Conservation (phyloP, 2,888 invertebrate species). For the Chrysolina americana region DNA sequence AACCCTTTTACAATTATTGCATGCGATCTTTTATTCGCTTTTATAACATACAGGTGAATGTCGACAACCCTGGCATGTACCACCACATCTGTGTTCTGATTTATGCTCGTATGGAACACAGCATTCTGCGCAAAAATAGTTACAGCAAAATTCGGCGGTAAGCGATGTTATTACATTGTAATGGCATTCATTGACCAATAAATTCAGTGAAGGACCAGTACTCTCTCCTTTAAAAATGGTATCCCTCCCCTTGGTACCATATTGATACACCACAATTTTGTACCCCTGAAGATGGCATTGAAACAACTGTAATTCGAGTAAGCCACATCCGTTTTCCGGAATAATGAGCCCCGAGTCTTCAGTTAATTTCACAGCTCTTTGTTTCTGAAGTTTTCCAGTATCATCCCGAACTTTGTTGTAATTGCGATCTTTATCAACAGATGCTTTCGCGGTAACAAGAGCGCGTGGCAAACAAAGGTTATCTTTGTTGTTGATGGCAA, state of each 20-base stretch:
- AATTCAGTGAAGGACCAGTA: conserved; percentile 19
- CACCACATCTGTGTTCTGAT: conserved; percentile 29
- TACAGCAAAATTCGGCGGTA: conserved; percentile 41
- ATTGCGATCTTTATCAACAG: too few species aligned
- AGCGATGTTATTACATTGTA: conserved; percentile 42
- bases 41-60: background rate
- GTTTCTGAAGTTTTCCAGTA: too few species aligned
- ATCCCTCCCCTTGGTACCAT: background rate
- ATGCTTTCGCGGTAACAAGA: conserved; percentile 41
- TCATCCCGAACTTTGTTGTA: too few species aligned
- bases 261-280: background rate
- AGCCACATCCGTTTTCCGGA: background rate
- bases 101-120: conserved; percentile 38
- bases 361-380: too few species aligned
- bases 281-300: background rate
- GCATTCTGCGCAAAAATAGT: conserved; percentile 43
- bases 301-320: background rate
- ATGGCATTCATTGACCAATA: conserved; percentile 39
- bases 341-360: background rate
- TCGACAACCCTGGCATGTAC: conserved; percentile 4
- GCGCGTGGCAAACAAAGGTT: conserved; percentile 48
- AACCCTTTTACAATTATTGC: conserved; percentile 7
- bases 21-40: background rate
- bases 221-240: background rate
- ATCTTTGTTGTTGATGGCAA: conserved; percentile 42